A percentile compares a stretch with the other conserved stretches of the same genome.
Conservation (phyloP, 2,797 vertebrate genomes). For the Helostoma temminkii region DNA sequence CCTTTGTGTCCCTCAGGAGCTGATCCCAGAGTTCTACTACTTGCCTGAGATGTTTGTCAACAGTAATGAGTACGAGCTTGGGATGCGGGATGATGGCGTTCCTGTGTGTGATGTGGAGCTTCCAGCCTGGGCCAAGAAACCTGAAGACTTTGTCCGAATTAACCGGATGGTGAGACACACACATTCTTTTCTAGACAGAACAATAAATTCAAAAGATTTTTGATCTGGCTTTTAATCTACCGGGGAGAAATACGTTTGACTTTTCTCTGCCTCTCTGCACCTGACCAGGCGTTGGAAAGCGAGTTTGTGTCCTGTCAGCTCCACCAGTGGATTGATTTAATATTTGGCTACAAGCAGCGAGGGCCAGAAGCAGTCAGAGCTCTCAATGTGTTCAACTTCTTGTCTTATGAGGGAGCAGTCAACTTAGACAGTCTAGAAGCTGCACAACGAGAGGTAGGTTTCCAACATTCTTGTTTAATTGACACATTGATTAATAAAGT, state of each 20-base stretch:
- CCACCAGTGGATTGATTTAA: constrained; percentile 98
- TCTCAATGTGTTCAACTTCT: constrained; percentile 95
- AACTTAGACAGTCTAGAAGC: constrained; percentile 92
- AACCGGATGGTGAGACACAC: constrained; percentile 92
- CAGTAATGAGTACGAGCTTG: constrained; percentile 94
- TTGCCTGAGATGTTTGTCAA: constrained; percentile 99
- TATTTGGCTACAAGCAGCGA: constrained; percentile 98
- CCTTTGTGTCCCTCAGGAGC: constrained; percentile 79
- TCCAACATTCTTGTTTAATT: constrained; percentile 12
- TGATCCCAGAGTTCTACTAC: constrained; percentile 99
- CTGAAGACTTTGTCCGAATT: constrained; percentile 98
- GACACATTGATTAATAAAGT: neutral
- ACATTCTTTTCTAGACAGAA: neutral
- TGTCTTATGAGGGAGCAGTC: constrained; percentile 95
- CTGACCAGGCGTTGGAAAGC: constrained; percentile 92
- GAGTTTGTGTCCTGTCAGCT: constrained; percentile 95
- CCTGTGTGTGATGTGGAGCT: constrained; percentile 94
- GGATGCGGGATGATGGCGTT: constrained; percentile 90
- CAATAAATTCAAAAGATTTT: neutral
- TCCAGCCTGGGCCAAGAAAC: constrained; percentile 96
- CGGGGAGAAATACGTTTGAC: neutral
- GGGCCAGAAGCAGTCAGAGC: constrained; percentile 95
- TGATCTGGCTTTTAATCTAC: neutral
- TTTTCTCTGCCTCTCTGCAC: neutral
- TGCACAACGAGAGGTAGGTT: constrained; percentile 92